These are phyloP conservation scores for Corythornis cristatus DNA, from an alignment of 2,113 vertebrate species.

Conservation along the genomic window DNA sequence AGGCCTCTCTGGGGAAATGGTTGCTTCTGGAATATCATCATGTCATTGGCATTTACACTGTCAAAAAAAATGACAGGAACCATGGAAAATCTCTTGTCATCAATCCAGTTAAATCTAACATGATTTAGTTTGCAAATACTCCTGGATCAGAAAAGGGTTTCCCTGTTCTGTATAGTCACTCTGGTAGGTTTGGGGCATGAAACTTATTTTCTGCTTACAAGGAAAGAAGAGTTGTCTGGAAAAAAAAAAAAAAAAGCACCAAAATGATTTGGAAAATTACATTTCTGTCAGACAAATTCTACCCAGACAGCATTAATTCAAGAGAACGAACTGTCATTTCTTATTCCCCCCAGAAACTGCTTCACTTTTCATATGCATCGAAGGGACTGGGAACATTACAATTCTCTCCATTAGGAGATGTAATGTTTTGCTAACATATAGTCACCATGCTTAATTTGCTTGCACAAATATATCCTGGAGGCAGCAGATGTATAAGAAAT, in stretches of 20 bases:
- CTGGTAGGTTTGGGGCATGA: neutral
- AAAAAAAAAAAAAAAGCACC: neutral
- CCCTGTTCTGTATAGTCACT: neutral
- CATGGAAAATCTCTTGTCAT: neutral
- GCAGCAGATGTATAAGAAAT: constrained; percentile 8
- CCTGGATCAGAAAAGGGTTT: neutral
- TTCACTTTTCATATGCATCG: neutral
- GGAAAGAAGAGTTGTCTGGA: neutral
- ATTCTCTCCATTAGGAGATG: neutral
- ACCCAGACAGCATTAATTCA: neutral
- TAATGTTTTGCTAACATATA: neutral
- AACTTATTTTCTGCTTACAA: neutral
- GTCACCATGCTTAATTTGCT: constrained; percentile 23
- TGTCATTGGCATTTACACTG: neutral
- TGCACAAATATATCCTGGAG: neutral
- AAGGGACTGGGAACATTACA: neutral
- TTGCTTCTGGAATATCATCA: neutral
- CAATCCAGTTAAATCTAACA: neutral
- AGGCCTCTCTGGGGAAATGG: neutral
- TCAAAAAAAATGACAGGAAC: neutral
- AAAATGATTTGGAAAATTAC: neutral
- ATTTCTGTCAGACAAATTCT: neutral
- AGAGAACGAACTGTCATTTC: neutral
- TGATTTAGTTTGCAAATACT: neutral
- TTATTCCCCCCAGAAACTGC: neutral